Base-by-base conservation (phyloP, 2,888 invertebrate species). In the Chymomyza caudatula region DNA sequence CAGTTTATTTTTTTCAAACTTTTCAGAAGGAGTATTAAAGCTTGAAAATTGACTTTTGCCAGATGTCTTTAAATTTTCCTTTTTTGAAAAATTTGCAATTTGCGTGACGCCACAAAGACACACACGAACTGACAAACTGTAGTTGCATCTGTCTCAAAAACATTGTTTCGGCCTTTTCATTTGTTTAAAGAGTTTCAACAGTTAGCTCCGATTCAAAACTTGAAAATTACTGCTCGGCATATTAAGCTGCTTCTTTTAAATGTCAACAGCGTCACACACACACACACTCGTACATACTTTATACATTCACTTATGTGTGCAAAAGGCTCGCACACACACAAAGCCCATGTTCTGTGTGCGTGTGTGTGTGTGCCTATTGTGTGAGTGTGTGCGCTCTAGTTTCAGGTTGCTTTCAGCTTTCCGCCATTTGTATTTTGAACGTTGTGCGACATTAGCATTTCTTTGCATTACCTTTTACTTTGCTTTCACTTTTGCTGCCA, bases 11-110 rank as follows among this genome's bases (percentile, higher is more conserved):
- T 37, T 37, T 25, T 6, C 6, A 5, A 23, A 25, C 1, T 25
- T 25, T 25, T 25, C 25, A 4, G 4, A 37, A 37, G 2, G 29
- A 4, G 29, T 37, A 37, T 37, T 37, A 0, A 2, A 11, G 3
- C 11, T 0, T 37, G 2, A 11, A 1, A 8, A 4, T 11, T 2
- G 29, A 3, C 5, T 37, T 47, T 47, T 15, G 44, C 44, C 44
- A 20, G 13, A n/a, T 23, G 37, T 20, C 42, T 23, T 8, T 44
- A 25, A 43, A 61, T 61, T 61, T 62, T 62, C 55, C 55, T 55
- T 55, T 62, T 49, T 20, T n/a, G n/a, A n/a, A 49, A 57, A 69
- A 73, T 76, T 74, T 76, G 8, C 76, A 76, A 77, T 77, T 62
- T 55, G 61, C 55, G 29, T 25, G 47, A 25, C 47, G 22, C 55